Percentiles rank a stretch among this genome's conserved stretches.
phyloP scores from a whole-genome alignment of 30 jellyfish, hydroid and myxozoan species.

The Cassiopea xamachana region DNA sequence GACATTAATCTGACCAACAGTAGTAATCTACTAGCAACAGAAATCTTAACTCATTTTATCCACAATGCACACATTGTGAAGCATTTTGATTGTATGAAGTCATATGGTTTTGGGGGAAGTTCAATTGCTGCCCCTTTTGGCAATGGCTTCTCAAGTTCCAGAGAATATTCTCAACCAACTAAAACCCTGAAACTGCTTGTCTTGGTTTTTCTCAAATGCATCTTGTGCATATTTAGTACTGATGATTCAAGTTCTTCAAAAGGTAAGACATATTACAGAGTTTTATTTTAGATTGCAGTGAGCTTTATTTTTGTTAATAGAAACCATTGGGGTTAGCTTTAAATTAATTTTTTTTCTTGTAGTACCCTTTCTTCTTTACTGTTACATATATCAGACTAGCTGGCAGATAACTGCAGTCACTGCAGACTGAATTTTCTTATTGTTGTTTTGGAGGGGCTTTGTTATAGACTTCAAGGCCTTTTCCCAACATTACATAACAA shows the following conservation, averaged over 20 bases:
- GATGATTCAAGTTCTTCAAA: background rate
- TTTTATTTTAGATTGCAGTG: too few species aligned
- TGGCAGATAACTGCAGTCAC: too few species aligned
- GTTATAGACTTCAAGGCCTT: too few species aligned
- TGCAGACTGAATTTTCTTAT: too few species aligned
- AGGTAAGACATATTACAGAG: background rate
- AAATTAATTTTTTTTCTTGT: too few species aligned
- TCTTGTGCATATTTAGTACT: background rate
- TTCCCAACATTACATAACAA: too few species aligned
- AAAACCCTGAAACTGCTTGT: slow-evolving; percentile 1
- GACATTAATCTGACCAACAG: background rate
- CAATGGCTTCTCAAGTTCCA: background rate
- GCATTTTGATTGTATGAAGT: background rate
- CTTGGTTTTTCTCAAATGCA: slow-evolving; percentile 10
- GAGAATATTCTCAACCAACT: background rate
- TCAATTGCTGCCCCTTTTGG: background rate
- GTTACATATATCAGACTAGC: too few species aligned
- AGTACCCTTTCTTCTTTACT: too few species aligned
- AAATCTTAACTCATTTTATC: background rate
- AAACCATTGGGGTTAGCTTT: too few species aligned
- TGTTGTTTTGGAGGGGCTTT: too few species aligned
- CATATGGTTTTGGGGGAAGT: slow-evolving; percentile 47
- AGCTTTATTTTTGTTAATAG: too few species aligned
- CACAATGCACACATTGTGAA: background rate
- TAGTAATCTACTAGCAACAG: background rate